Evolutionary conservation across 2,113 vertebrate species (phyloP).

Genomic region (Phalacrocorax pelagicus): DNA sequence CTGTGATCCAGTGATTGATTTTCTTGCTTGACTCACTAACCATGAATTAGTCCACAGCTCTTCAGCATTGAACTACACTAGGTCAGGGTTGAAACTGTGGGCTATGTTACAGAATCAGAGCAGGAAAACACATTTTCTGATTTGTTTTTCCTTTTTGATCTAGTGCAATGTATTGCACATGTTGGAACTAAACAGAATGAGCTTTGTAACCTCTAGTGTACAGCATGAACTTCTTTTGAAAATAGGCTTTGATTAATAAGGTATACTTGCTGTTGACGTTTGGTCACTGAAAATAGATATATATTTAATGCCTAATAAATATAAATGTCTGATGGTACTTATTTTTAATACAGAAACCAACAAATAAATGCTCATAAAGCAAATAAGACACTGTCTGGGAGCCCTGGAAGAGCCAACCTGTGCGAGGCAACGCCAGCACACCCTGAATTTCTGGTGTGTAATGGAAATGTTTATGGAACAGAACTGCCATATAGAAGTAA

Average conservation of each 20-base stretch:
- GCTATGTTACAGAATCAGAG: neutral
- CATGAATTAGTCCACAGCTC: neutral
- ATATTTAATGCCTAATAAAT: neutral
- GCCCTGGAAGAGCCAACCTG: neutral
- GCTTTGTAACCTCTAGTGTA: neutral
- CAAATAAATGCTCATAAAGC: neutral
- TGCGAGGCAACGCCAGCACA: neutral
- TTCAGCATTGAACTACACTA: neutral
- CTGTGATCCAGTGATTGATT: constrained; percentile 8
- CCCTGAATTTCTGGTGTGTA: neutral
- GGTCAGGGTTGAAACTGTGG: neutral
- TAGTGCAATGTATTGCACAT: neutral
- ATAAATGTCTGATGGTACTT: neutral
- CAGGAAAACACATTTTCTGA: neutral
- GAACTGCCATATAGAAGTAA: neutral
- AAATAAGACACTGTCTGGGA: neutral
- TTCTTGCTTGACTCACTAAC: constrained; percentile 3
- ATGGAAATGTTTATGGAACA: neutral
- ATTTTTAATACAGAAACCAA: neutral
- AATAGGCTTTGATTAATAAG: neutral
- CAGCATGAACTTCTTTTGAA: neutral
- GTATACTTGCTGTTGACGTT: neutral
- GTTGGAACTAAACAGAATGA: neutral
- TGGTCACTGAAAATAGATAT: neutral
- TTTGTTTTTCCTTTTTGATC: constrained; percentile 15